A percentile compares a stretch with the other conserved stretches of the same genome.
Evolutionary conservation across 2,113 vertebrate species (phyloP).

Genomic region (Desmodus rotundus): DNA sequence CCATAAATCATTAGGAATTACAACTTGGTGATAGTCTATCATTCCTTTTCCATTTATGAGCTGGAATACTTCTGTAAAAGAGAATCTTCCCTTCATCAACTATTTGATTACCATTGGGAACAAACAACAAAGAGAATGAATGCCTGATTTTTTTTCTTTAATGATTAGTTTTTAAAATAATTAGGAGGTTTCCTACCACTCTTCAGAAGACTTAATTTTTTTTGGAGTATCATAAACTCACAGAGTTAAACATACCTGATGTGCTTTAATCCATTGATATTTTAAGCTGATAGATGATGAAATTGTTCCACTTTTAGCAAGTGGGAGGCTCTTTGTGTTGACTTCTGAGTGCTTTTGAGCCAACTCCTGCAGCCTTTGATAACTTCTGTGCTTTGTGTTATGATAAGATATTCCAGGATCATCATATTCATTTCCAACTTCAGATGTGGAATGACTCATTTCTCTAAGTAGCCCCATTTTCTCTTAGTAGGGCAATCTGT

Average conservation of each 20-base stretch:
- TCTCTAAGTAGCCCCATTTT: background rate
- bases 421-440: background rate
- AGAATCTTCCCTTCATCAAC: background rate
- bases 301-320: background rate
- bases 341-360: background rate
- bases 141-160: background rate
- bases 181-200: conserved; percentile 13
- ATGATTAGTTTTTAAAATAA: background rate
- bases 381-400: background rate
- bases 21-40: background rate
- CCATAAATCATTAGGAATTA: background rate
- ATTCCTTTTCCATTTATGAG: background rate
- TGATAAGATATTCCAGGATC: background rate
- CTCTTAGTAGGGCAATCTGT: background rate
- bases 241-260: background rate
- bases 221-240: background rate
- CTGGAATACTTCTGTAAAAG: background rate
- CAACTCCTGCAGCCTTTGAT: background rate
- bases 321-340: background rate
- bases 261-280: background rate
- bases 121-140: background rate
- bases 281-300: background rate
- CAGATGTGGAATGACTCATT: background rate
- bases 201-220: background rate
- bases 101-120: background rate